These are phyloP conservation scores for Tadarida brasiliensis DNA, from an alignment of 2,797 vertebrate genomes.

Conservation along the genomic window DNA sequence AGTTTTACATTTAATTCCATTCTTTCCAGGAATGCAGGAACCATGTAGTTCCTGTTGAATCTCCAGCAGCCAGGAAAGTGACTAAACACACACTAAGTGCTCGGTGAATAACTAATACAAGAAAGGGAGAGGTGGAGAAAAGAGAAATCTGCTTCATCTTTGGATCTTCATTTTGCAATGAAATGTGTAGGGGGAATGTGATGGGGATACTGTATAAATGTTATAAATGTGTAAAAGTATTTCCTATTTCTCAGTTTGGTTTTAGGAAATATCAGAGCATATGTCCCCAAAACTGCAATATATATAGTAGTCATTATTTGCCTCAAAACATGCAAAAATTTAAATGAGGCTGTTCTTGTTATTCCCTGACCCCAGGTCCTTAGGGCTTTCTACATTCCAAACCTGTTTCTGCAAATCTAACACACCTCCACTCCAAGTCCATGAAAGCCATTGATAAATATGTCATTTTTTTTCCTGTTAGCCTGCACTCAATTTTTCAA, in stretches of 20 bases:
- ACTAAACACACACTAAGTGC: background rate
- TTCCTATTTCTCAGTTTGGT: background rate
- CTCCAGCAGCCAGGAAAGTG: background rate
- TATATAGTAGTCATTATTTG: background rate
- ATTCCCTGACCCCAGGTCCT: background rate
- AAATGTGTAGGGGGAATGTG: too few species aligned
- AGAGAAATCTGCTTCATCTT: background rate
- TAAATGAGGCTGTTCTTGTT: background rate
- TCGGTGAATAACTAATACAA: background rate
- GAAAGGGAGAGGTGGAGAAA: background rate
- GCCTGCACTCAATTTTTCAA: background rate
- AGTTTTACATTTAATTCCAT: background rate
- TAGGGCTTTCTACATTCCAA: background rate
- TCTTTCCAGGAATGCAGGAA: background rate
- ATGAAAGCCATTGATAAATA: background rate
- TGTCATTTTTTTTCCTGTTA: background rate
- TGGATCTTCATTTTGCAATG: background rate
- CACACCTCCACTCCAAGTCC: background rate
- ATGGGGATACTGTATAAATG: background rate
- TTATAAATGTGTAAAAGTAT: background rate
- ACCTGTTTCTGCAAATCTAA: background rate
- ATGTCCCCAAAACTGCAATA: background rate
- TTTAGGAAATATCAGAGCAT: background rate
- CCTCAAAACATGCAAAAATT: conserved; percentile 9
- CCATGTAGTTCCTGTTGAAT: background rate